Evolutionary conservation across 2,888 invertebrate species (phyloP).

Genomic region (Acanthosepion pharaonis): DNA sequence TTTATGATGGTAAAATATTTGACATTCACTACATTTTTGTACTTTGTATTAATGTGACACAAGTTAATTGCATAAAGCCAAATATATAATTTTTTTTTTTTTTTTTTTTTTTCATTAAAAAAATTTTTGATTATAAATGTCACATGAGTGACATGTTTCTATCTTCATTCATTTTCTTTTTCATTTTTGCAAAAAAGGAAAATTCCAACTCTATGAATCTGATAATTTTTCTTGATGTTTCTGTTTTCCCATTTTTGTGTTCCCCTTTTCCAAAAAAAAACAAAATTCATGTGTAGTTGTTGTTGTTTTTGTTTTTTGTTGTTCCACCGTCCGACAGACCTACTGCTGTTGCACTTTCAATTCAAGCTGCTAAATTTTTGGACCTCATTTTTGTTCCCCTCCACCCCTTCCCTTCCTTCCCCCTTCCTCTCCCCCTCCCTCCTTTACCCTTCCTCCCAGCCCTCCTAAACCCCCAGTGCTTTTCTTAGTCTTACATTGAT

Average conservation of each 20-base stretch:
- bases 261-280: not conserved
- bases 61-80: too few species aligned
- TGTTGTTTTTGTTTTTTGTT: not conserved
- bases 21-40: too few species aligned
- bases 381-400: not conserved
- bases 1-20: too few species aligned
- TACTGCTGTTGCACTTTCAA: slow-evolving; percentile 41
- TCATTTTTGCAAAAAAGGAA: slow-evolving; percentile 35
- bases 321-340: slow-evolving; percentile 40
- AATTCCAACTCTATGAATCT: not conserved
- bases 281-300: not conserved
- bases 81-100: too few species aligned
- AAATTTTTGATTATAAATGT: too few species aligned
- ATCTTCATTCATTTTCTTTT: not conserved
- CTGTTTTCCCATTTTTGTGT: too few species aligned
- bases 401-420: not conserved
- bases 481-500: not conserved
- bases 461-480: not conserved
- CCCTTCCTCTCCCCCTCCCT: not conserved
- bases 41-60: too few species aligned
- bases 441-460: not conserved
- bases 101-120: too few species aligned
- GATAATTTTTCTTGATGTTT: too few species aligned
- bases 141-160: too few species aligned
- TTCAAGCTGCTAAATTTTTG: slow-evolving; percentile 43